Evolutionary conservation across 2,888 invertebrate genomes (phyloP), one percentile per base, ranked within the genome.

Genomic region (Mythimna lalbum): DNA sequence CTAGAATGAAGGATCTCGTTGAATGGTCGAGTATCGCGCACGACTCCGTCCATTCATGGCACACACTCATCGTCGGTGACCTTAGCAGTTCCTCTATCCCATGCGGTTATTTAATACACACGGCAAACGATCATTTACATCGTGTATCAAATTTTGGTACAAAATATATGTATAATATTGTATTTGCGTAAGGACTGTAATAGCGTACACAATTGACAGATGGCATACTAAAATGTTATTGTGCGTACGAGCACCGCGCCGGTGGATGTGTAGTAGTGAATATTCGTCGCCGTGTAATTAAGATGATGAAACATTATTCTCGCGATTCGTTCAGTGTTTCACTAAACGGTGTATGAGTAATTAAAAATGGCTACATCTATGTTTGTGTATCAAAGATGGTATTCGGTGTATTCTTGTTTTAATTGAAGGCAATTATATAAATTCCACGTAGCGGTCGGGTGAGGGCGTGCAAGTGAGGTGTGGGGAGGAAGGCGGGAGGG

Each of bases 351-450:
- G 63, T 83, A 80, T 69, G 64, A 63, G 80, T 80, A 83, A 82
- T 84, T 78, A 85, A 82, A 80, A 80, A 81, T 82, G 81, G 80
- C 77, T 81, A 76, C 74, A 78, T 86, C 43, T 81, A 84, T 80
- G 82, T 84, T 82, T 84, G 79, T 83, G 84, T 87, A 83, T 86
- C 86, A 86, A 88, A 89, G 89, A 90, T 89, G 88, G 87, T 89
- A 88, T 89, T 90, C 88, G 85, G 73, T 89, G 87, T 91, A 90
- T 92, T 91, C 91, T 93, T 90, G 90, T 93, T 94, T 92, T 94
- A 94, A 94, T 94, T 95, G 93, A 92, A 91, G 91, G 91, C 93
- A 94, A 95, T 94, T 95, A 95, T 91, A 94, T 93, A 92, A 95
- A 94, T 96, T 94, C 94, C 94, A 93, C 94, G 93, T 93, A 93